Base-by-base conservation (phyloP, 2,797 vertebrate genomes). In the Coracias cyanogaster region DNA sequence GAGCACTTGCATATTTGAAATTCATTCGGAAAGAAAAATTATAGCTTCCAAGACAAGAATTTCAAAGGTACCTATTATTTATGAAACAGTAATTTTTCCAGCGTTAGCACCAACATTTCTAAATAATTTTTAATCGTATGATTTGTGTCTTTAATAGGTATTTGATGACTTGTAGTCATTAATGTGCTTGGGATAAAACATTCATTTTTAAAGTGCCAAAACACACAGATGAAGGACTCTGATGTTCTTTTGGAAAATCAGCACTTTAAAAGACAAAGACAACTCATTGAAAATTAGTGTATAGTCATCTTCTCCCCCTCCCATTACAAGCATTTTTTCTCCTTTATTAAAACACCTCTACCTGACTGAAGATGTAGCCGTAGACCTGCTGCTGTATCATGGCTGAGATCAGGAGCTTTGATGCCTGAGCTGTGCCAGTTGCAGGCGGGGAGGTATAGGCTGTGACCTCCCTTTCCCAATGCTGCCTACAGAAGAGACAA, bases 21-120 rank as follows among this genome's bases (percentile, higher is more conserved):
- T 86, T 86, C 39, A 49, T 91, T 80, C 80, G 46, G 54, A 87
- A 92, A 90, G 43, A 80, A 95, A 94, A 90, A 84, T 90, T 84
- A 76, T 52, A 67, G 60, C 51, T 76, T 86, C 45, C 35, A 84
- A 82, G 64, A 55, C 54, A 90, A 88, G 79, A 79, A 90, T 83
- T 93, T 81, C n/a, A 31, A 70, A 60, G 28, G 54, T 86, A 49
- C 54, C 54, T 86, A 83, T 94, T 93, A 90, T 41, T 90, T 86
- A 82, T 60, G 72, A 79, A 94, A 69, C 29, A 78, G 54, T 60
- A 64, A 9, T 93, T 92, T 86, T 80, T 84, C 35, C 73, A 70
- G 24, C 9, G 5, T 49, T 93, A 94, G 51, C 76, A 78, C 33
- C 57, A 65, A 62, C 45, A 72, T 90, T 72, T 79, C 58, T 43